phyloP scores from a whole-genome alignment of 2,888 invertebrate species.

The Rosalia funebris region DNA sequence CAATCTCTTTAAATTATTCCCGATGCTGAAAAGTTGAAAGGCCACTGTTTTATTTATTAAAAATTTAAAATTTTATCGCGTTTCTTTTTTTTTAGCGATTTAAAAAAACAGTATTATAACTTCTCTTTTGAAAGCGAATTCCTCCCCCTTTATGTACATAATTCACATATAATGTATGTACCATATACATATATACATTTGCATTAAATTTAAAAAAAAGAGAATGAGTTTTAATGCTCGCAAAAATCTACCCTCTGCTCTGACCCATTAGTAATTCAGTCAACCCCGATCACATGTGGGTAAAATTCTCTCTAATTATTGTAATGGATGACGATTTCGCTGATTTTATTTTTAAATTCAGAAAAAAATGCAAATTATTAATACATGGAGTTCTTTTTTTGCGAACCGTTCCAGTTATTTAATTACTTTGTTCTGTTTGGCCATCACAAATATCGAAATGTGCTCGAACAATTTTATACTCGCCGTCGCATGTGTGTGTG shows the following conservation, averaged over 20 bases:
- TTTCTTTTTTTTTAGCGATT: constrained; percentile 10
- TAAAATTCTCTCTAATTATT: constrained; percentile 60
- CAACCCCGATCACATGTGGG: constrained; percentile 60
- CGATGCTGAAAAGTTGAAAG: constrained; percentile 8
- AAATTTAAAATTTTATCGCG: constrained; percentile 8
- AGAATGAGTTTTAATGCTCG: constrained; percentile 49
- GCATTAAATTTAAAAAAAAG: constrained; percentile 45
- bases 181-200: constrained; percentile 42
- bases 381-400: constrained; percentile 49
- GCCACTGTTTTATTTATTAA: constrained; percentile 18
- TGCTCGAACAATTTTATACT: constrained; percentile 44
- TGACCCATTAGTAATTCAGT: constrained; percentile 59
- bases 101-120: constrained; percentile 32
- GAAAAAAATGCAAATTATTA: constrained; percentile 59
- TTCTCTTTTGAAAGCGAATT: constrained; percentile 34
- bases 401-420: constrained; percentile 44
- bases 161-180: constrained; percentile 41
- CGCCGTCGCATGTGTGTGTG: constrained; percentile 29
- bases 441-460: constrained; percentile 47
- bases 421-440: constrained; percentile 46
- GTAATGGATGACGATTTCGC: constrained; percentile 60
- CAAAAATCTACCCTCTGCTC: constrained; percentile 55
- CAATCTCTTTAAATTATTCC: constrained; percentile 1
- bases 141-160: constrained; percentile 36
- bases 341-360: constrained; percentile 59